Percentiles rank a stretch among this genome's conserved stretches.
These are phyloP conservation scores for Sycophila texana DNA, from an alignment of 2,888 invertebrate genomes.

Conservation along the genomic window DNA sequence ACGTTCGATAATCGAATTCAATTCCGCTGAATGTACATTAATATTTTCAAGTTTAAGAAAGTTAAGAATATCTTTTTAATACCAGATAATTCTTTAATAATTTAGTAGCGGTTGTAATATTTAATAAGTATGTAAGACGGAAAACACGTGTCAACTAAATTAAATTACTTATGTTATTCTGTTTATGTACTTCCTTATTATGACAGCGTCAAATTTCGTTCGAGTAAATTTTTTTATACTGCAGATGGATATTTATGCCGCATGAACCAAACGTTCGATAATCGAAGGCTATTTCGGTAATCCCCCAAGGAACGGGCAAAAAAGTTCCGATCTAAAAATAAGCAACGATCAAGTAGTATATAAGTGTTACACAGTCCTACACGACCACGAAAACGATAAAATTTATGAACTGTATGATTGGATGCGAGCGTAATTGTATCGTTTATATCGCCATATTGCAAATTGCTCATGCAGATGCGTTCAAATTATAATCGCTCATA, in stretches of 20 bases:
- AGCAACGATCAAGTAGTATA: constrained; percentile 1
- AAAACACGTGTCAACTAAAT: too few relatives aligned
- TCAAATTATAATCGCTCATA: constrained; percentile 43
- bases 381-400: constrained; percentile 34
- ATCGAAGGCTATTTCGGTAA: constrained; percentile 11
- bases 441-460: constrained; percentile 39
- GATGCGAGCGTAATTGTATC: constrained; percentile 30
- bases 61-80: too few relatives aligned
- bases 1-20: too few relatives aligned
- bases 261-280: neutral
- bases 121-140: too few relatives aligned
- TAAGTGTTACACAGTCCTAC: neutral
- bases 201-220: neutral
- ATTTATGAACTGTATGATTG: constrained; percentile 32
- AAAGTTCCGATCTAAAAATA: constrained; percentile 27
- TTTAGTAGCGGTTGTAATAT: too few relatives aligned
- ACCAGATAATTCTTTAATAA: too few relatives aligned
- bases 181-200: too few relatives aligned
- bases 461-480: constrained; percentile 35
- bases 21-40: too few relatives aligned
- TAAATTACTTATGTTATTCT: too few relatives aligned
- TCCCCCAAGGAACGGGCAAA: neutral
- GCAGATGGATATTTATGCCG: too few relatives aligned
- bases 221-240: neutral
- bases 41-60: too few relatives aligned